A percentile compares a stretch with the other conserved stretches of the same genome.
phyloP scores from a whole-genome alignment of 2,888 invertebrate species.

The Dichetophora obliterata region DNA sequence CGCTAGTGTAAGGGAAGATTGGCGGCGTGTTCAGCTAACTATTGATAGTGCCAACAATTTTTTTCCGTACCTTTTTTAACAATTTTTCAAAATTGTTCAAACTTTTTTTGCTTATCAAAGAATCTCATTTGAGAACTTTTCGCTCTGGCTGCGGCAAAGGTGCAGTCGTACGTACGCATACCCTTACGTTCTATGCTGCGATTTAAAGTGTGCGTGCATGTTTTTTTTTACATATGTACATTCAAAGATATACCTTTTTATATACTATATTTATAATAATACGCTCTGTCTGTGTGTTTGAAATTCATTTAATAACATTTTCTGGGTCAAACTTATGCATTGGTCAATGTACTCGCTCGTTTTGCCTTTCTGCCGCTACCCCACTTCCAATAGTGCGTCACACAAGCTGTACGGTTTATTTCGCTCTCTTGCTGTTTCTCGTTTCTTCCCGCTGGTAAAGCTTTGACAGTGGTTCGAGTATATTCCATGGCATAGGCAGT shows the following conservation, averaged over 20 bases:
- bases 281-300: conserved; percentile 2
- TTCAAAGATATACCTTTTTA: not conserved
- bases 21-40: not conserved
- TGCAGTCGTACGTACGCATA: too few relatives aligned
- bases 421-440: not conserved
- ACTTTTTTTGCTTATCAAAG: too few relatives aligned
- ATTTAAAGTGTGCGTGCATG: not conserved
- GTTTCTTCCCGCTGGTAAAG: conserved; percentile 3
- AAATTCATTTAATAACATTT: conserved; percentile 47
- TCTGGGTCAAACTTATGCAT: conserved; percentile 53
- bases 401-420: not conserved
- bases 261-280: not conserved
- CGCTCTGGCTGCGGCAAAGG: not conserved
- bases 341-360: conserved; percentile 45
- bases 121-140: not conserved
- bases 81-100: too few relatives aligned
- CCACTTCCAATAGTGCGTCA: not conserved
- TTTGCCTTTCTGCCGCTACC: conserved; percentile 9
- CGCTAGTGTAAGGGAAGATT: not conserved
- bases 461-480: too few relatives aligned
- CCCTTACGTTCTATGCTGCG: not conserved
- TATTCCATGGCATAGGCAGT: too few relatives aligned
- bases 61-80: not conserved
- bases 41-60: not conserved
- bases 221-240: not conserved